These are phyloP conservation scores for Anadara kagoshimensis DNA, from an alignment of 1,140 invertebrate species.

Conservation along the genomic window DNA sequence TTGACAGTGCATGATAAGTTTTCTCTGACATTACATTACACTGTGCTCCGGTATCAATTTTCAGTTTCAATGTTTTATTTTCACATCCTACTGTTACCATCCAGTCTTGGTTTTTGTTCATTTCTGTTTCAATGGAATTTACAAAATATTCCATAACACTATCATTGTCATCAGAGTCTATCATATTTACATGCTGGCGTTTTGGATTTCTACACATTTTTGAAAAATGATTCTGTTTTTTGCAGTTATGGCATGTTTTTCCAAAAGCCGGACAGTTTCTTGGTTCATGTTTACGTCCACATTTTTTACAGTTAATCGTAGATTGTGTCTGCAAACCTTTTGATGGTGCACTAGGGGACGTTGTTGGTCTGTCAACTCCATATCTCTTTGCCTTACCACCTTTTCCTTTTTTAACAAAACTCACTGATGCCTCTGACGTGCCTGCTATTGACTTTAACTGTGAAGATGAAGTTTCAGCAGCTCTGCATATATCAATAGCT, in stretches of 20 bases:
- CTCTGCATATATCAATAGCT: conserved; percentile 21
- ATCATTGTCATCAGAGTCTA: neutral
- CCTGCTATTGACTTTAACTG: neutral
- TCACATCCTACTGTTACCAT: neutral
- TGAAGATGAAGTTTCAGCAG: conserved; percentile 7
- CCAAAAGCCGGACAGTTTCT: conserved; percentile 22
- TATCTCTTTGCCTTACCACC: neutral
- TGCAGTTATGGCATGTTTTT: conserved; percentile 19
- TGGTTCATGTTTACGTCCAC: conserved; percentile 10
- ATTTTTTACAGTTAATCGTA: conserved; percentile 12
- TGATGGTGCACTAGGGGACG: neutral
- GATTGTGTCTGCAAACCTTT: neutral
- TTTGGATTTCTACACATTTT: neutral
- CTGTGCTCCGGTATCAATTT: conserved; percentile 34
- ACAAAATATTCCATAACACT: conserved; percentile 4
- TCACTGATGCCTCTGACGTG: neutral
- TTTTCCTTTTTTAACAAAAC: neutral
- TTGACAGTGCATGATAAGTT: neutral
- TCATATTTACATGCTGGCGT: neutral
- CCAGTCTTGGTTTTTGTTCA: neutral
- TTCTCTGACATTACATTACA: conserved; percentile 25
- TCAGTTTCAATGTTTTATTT: conserved; percentile 3
- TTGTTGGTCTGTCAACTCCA: neutral
- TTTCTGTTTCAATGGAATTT: neutral
- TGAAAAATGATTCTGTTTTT: conserved; percentile 8